These are phyloP conservation scores for Capricornis sumatraensis DNA, from an alignment of 2,113 vertebrate genomes.

Conservation along the genomic window DNA sequence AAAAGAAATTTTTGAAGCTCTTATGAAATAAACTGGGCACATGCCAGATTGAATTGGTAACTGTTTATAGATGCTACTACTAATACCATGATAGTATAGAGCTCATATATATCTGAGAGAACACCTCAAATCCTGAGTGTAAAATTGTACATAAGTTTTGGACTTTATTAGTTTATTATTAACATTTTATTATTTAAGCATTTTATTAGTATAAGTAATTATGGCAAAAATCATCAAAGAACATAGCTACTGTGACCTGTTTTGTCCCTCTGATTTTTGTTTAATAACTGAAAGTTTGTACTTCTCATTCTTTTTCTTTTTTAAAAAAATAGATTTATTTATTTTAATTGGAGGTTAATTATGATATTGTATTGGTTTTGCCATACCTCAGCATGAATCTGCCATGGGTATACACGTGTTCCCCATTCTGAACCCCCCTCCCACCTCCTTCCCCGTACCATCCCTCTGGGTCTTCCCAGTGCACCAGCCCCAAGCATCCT, in stretches of 20 bases:
- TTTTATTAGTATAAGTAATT: not conserved
- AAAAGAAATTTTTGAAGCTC: not conserved
- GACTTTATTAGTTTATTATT: not conserved
- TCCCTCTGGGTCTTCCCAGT: too few relatives aligned
- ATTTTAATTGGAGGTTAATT: too few relatives aligned
- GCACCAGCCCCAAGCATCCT: too few relatives aligned
- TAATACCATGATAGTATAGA: not conserved
- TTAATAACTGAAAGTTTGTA: not conserved
- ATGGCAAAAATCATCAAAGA: not conserved
- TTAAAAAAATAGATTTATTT: too few relatives aligned
- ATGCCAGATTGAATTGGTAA: not conserved
- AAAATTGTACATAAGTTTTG: not conserved
- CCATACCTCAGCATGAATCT: too few relatives aligned
- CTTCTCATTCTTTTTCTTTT: not conserved
- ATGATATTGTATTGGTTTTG: too few relatives aligned
- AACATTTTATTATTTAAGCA: not conserved
- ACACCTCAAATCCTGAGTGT: not conserved
- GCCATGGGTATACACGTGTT: too few relatives aligned
- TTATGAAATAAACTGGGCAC: not conserved
- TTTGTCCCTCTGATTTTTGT: not conserved
- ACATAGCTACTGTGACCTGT: not conserved
- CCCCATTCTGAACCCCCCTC: too few relatives aligned
- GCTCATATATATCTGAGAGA: not conserved
- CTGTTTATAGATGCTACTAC: not conserved
- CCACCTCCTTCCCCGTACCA: fast-evolving